Evolutionary conservation across 2,888 invertebrate species (phyloP).

Genomic region (Aethes cnicana): DNA sequence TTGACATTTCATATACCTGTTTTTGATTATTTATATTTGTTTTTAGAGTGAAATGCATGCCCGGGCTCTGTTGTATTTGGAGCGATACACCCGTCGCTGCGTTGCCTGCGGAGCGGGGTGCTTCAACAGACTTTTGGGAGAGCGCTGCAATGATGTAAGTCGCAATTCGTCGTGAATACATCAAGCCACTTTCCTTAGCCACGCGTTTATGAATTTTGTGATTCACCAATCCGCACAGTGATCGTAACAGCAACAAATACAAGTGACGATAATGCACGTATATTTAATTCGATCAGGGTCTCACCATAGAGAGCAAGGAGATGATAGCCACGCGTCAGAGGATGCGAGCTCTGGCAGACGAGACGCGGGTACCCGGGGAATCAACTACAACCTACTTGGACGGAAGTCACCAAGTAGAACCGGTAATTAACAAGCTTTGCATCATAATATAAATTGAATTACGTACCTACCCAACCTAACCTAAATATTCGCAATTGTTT

Average conservation of each 20-base stretch:
- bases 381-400: constrained; percentile 23
- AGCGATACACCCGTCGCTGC: constrained; percentile 82
- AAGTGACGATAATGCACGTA: neutral
- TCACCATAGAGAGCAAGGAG: constrained; percentile 47
- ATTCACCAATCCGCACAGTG: no score
- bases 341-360: constrained; percentile 51
- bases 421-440: constrained; percentile 6
- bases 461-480: no score
- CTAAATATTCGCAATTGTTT: no score
- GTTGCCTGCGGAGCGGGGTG: constrained; percentile 79
- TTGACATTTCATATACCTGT: neutral
- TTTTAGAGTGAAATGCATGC: constrained; percentile 80
- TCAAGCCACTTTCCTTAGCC: no score
- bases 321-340: constrained; percentile 50
- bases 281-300: constrained; percentile 43
- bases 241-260: no score
- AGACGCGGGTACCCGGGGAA: constrained; percentile 44
- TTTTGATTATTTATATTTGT: neutral
- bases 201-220: no score
- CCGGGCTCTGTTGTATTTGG: constrained; percentile 81
- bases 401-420: constrained; percentile 13
- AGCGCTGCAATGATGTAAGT: constrained; percentile 55
- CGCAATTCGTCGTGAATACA: no score
- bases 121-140: constrained; percentile 72
- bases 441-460: no score